Conservation (phyloP, 2,113 vertebrate species). For the Centropus bengalensis region DNA sequence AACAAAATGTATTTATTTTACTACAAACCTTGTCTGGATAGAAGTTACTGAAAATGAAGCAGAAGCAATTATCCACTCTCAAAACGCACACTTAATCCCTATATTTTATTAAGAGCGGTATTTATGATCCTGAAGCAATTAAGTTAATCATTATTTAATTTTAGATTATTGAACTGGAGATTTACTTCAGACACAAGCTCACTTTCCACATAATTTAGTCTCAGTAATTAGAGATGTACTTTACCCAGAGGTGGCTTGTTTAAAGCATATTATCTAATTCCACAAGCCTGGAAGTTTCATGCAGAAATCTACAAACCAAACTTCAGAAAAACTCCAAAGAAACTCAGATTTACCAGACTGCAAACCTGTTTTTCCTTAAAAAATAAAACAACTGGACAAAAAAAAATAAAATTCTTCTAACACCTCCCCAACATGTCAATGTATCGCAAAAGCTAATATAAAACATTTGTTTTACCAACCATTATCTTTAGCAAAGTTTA, state of each 20-base stretch:
- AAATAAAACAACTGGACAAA: not conserved
- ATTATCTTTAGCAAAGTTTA: not conserved
- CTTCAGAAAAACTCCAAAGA: not conserved
- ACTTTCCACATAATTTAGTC: slow-evolving; percentile 51
- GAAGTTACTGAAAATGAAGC: slow-evolving; percentile 44
- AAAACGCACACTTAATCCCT: slow-evolving; percentile 35
- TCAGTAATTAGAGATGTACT: slow-evolving; percentile 52
- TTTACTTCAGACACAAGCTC: slow-evolving; percentile 52
- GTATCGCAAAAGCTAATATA: not conserved
- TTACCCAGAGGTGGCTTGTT: slow-evolving; percentile 50
- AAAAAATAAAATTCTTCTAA: not conserved
- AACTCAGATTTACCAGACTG: not conserved
- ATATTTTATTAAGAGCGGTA: slow-evolving; percentile 38
- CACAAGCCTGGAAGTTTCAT: not conserved
- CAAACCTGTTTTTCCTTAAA: not conserved
- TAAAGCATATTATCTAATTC: slow-evolving; percentile 24
- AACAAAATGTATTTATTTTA: slow-evolving; percentile 46
- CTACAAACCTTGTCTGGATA: slow-evolving; percentile 2
- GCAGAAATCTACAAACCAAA: not conserved
- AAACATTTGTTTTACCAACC: not conserved
- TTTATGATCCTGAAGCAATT: slow-evolving; percentile 62
- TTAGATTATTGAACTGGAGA: slow-evolving; percentile 53
- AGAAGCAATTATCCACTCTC: slow-evolving; percentile 48
- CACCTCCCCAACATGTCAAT: not conserved
- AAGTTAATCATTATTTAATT: slow-evolving; percentile 66